Evolutionary conservation across 2,113 vertebrate species (phyloP), one percentile per base, ranked within the genome.

Genomic region (Phrynocephalus versicolor): DNA sequence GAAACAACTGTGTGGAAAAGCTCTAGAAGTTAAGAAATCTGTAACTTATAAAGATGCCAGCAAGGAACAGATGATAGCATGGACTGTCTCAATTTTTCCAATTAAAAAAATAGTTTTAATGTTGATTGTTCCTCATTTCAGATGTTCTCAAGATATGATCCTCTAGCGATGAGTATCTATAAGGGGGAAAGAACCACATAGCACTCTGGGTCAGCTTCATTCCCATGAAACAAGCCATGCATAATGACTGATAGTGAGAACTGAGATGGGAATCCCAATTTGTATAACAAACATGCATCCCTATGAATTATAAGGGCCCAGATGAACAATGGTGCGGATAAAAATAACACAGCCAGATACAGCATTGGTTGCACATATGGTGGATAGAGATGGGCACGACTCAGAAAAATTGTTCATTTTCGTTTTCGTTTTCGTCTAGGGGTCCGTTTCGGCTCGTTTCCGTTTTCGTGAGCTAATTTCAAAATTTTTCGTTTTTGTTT

Each of bases 11-110:
- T 7, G 3, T 25, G 60, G 1, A 3, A 88, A 80, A 37, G 33
- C 51, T 35, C 1, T 69, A 8, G 6, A 90, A 90, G 79, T 15
- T 30, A 73, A 82, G 86, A 81, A 30, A 75, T 0, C 2, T 82
- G 1, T 73, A 86, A 86, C 84, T 81, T 86, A 86, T 81, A 86
- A 86, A 80, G 23, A 60, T n/a, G 3, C 33, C n/a, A 72, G 76
- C n/a, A 81, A 86, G 39, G 51, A 81, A 86, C 77, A 81, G 84
- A 86, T 55, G 84, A 81, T 57, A 30, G 33, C 18, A 62, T 69
- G n/a, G n/a, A 37, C 2, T 64, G 73, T 72, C 77, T 85, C 77
- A 62, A 27, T 65, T 84, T 35, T 33, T 35, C 0, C 3, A 3
- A 2, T 41, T 76, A 67, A 37, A 3, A 65, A 51, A 35, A 73